Evolutionary conservation across 2,888 invertebrate genomes (phyloP), one percentile per base, ranked within the genome.

Genomic region (Tiphia femorata): DNA sequence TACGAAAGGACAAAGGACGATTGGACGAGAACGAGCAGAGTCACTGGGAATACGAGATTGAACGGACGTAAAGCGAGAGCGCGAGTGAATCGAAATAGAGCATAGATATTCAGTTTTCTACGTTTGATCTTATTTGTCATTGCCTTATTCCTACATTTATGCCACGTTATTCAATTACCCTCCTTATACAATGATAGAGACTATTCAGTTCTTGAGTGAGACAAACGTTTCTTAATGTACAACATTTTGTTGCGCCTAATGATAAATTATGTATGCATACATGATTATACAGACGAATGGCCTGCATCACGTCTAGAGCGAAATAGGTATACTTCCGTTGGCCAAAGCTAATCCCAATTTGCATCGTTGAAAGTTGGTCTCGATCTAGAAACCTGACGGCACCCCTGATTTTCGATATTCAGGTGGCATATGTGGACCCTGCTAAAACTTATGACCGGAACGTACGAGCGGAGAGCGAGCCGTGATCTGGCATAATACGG

Each of bases 361-460:
- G 77, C 77, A 77, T 77, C 73, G 71, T 68, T 59, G 65, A 75
- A 63, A 71, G 54, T 73, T 70, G 74, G 69, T 73, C 70, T 71
- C 70, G 76, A 74, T 74, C 72, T 62, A 73, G 63, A 76, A 75
- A 74, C 76, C 76, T 76, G 75, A 75, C 76, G 73, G 71, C 66
- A 59, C 73, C 75, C 74, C 74, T 75, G 73, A 77, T 77, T 80
- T 77, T 73, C 60, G 72, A 72, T 62, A 80, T 80, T 80, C 78
- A 80, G 79, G 79, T 80, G 80, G 78, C 79, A 79, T 79, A 80
- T 80, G 80, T 79, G 72, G 73, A 58, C 62, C 74, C 64, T 55
- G 37, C 44, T 58, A 49, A 57, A 66, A 64, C 73, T 62, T 65
- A 71, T 64, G 64, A 46, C 59, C 59, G 53, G 66, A 64, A 63